Evolutionary conservation across 2,113 vertebrate species (phyloP).

Genomic region (Ploceus nigricollis): DNA sequence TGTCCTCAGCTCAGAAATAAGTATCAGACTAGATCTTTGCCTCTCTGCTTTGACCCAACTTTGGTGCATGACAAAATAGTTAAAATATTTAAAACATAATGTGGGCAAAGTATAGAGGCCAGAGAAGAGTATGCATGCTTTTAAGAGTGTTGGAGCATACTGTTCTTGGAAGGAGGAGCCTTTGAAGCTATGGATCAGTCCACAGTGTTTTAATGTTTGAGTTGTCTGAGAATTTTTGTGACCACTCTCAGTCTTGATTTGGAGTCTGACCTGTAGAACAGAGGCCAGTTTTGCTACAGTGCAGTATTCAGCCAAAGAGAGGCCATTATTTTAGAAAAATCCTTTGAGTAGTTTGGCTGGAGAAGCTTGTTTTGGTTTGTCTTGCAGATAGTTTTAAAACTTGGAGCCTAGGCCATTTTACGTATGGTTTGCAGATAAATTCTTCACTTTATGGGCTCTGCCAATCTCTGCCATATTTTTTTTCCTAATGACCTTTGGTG

Average conservation of each 20-base stretch:
- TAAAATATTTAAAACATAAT: background rate
- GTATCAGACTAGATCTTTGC: background rate
- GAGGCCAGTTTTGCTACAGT: background rate
- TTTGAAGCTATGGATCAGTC: background rate
- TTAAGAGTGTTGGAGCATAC: background rate
- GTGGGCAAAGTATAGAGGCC: background rate
- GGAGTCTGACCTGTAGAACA: background rate
- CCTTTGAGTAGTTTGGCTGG: background rate
- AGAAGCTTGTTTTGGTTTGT: background rate
- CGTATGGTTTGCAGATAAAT: background rate
- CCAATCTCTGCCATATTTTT: background rate
- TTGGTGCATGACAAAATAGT: background rate
- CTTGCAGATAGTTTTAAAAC: background rate
- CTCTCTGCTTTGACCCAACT: background rate
- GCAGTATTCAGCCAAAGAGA: background rate
- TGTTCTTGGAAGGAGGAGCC: background rate
- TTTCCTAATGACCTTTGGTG: background rate
- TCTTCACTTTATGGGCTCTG: background rate
- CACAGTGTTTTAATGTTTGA: background rate
- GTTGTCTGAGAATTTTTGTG: background rate
- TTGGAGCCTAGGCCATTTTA: background rate
- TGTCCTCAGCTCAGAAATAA: background rate
- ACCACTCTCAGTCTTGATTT: background rate
- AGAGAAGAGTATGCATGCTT: background rate
- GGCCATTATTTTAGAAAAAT: background rate